phyloP scores from a whole-genome alignment of 1,140 invertebrate species.

The Eurosta solidaginis region DNA sequence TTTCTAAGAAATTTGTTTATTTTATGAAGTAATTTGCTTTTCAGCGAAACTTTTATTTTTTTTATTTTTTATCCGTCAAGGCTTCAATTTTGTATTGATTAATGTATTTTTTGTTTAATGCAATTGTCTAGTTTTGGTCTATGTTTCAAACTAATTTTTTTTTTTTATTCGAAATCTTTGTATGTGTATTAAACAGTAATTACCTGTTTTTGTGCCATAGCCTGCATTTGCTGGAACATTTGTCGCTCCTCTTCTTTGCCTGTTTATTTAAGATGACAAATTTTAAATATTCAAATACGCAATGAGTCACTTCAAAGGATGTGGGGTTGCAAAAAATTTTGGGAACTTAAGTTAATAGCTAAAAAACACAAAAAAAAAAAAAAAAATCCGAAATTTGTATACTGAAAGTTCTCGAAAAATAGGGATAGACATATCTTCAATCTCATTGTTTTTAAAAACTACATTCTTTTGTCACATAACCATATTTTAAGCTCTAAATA shows the following conservation, averaged over 20 bases:
- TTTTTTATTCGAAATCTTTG: slow-evolving; percentile 11
- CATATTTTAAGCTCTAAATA: no score
- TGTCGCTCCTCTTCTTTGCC: slow-evolving; percentile 92
- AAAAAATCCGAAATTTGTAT: no score
- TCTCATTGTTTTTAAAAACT: no score
- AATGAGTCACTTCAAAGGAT: no score
- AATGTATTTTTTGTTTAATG: not conserved
- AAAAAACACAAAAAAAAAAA: no score
- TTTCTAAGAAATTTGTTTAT: not conserved
- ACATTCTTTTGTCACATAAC: no score
- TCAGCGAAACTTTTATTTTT: not conserved
- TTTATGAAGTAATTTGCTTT: not conserved
- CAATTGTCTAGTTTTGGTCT: slow-evolving; percentile 28
- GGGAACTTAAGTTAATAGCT: no score
- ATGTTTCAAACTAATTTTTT: slow-evolving; percentile 29
- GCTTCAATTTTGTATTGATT: slow-evolving; percentile 7
- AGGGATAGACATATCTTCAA: no score
- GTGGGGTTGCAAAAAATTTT: no score
- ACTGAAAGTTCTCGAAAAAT: no score
- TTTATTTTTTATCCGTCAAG: not conserved
- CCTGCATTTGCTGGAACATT: slow-evolving; percentile 95
- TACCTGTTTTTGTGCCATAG: slow-evolving; percentile 94
- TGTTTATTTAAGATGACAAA: slow-evolving; percentile 56
- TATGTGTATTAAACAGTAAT: slow-evolving; percentile 60
- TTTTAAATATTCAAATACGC: not conserved